A percentile compares a stretch with the other conserved stretches of the same genome.
Conservation (phyloP, 1,140 invertebrate genomes). For the Conus betulinus region DNA sequence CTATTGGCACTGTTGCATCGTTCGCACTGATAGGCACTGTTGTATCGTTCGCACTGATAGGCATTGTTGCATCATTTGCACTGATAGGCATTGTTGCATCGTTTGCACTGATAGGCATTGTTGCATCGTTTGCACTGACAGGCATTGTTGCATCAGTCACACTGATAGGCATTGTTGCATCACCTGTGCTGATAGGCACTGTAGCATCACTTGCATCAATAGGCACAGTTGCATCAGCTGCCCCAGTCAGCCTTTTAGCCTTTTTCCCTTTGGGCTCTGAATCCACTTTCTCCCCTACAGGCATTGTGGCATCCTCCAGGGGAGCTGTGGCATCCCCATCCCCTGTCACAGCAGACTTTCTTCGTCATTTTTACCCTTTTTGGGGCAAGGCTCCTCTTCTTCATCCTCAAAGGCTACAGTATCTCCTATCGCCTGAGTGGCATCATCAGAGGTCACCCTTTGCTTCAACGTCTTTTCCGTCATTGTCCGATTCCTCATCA, state of each 20-base stretch:
- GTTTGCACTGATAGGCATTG: background rate
- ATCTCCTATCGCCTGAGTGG: constrained; percentile 42
- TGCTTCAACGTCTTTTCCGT: constrained; percentile 1
- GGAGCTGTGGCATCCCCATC: constrained; percentile 4
- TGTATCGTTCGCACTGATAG: constrained; percentile 12
- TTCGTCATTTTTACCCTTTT: background rate
- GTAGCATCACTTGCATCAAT: constrained; percentile 32
- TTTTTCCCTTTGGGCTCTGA: constrained; percentile 16
- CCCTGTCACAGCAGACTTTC: background rate
- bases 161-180: too few species aligned
- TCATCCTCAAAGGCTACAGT: constrained; percentile 28
- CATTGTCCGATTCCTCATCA: constrained; percentile 38
- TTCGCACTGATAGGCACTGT: constrained; percentile 15
- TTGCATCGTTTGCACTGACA: background rate
- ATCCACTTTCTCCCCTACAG: constrained; percentile 21
- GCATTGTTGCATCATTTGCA: background rate
- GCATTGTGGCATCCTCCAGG: constrained; percentile 11
- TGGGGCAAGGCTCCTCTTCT: background rate
- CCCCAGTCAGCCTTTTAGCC: constrained; percentile 19
- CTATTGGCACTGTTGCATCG: constrained; percentile 32
- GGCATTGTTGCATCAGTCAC: too few species aligned
- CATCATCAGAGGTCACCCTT: constrained; percentile 35
- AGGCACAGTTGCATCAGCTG: constrained; percentile 18
- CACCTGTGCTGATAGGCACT: constrained; percentile 30
- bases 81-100: constrained; percentile 32